phyloP scores from a whole-genome alignment of 2,797 vertebrate genomes.

The Podargus strigoides region DNA sequence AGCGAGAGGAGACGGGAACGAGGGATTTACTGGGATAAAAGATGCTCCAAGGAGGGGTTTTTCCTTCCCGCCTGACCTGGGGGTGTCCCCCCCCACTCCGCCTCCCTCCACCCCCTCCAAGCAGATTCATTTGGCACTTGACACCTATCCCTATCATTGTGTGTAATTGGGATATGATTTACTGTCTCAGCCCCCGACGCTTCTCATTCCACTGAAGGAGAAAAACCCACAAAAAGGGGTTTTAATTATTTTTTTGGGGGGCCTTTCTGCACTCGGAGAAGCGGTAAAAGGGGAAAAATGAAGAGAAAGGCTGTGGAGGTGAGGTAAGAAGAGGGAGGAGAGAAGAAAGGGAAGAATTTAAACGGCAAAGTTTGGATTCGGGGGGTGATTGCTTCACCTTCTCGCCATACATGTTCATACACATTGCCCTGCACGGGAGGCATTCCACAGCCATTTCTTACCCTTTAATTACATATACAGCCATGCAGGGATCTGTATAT shows the following conservation, averaged over 20 bases:
- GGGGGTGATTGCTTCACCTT: conserved; percentile 26
- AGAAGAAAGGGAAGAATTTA: not conserved
- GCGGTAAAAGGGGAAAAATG: not conserved
- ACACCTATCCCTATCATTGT: conserved; percentile 30
- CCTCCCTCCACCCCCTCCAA: not conserved
- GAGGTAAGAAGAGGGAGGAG: not conserved
- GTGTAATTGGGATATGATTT: conserved; percentile 37
- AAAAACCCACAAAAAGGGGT: not conserved
- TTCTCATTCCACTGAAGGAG: not conserved
- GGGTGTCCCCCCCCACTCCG: no score
- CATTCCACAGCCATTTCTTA: conserved; percentile 20
- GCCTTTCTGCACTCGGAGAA: not conserved
- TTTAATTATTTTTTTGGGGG: not conserved
- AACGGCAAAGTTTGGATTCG: conserved; percentile 13
- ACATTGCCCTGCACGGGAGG: conserved; percentile 27
- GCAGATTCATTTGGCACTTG: conserved; percentile 42
- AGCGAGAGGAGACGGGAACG: not conserved
- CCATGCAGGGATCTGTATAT: not conserved
- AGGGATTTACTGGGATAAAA: not conserved
- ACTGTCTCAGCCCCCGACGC: not conserved
- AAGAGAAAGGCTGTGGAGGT: not conserved
- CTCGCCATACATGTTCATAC: conserved; percentile 21
- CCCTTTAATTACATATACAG: conserved; percentile 21
- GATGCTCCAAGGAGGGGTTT: not conserved
- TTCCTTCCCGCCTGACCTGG: not conserved